phyloP scores from a whole-genome alignment of 2,113 vertebrate species.

The Pelvicachromis taeniatus region DNA sequence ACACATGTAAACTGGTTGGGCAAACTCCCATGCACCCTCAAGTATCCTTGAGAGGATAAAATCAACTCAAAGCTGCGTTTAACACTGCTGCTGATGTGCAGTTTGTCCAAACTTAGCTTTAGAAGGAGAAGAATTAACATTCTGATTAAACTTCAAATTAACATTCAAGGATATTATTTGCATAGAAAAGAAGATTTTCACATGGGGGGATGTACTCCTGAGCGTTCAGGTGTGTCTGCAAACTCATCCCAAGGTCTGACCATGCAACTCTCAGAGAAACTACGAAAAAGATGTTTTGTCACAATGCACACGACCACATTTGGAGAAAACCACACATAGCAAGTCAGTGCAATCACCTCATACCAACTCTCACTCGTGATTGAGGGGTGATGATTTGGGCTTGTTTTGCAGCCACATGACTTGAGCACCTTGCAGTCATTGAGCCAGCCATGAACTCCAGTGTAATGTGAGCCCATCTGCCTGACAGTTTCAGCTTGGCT shows the following conservation, averaged over 20 bases:
- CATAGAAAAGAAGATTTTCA: neutral
- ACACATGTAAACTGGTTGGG: too few relatives aligned
- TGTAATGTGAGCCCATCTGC: neutral
- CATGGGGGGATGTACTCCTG: neutral
- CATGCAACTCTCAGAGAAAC: neutral
- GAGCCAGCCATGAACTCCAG: neutral
- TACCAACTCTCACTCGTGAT: neutral
- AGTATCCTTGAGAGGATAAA: neutral
- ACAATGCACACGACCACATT: neutral
- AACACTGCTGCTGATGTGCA: neutral
- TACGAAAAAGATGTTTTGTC: neutral
- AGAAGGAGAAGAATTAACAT: accelerated
- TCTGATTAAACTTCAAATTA: neutral
- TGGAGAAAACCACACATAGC: accelerated
- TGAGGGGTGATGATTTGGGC: neutral
- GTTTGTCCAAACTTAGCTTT: accelerated
- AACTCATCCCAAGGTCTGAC: neutral
- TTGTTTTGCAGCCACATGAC: neutral
- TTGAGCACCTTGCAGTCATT: neutral
- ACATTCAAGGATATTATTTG: neutral
- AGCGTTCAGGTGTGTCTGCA: neutral
- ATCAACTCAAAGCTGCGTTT: neutral
- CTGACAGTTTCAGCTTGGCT: accelerated
- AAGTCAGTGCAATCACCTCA: neutral
- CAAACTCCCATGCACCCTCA: too few relatives aligned